phyloP scores from a whole-genome alignment of 2,888 invertebrate species.

The Crocallis elinguaria region DNA sequence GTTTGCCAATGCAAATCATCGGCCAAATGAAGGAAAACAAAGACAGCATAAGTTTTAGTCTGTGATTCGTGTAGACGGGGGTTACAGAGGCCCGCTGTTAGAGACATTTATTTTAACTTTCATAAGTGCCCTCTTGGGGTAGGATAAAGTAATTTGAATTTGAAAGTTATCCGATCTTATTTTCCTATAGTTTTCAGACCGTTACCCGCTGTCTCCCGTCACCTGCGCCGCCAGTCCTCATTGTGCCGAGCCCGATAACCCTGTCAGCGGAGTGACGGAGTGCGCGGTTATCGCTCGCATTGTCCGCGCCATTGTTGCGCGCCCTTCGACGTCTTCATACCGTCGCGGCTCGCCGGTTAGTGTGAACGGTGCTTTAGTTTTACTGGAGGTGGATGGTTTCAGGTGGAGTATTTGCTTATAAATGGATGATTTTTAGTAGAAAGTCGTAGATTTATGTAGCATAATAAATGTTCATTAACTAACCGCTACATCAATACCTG shows the following conservation, averaged over 20 bases:
- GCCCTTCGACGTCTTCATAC: conserved; percentile 74
- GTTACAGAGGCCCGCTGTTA: too few relatives aligned
- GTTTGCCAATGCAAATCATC: too few relatives aligned
- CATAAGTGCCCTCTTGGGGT: too few relatives aligned
- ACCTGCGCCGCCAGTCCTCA: conserved; percentile 43
- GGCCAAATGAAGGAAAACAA: too few relatives aligned
- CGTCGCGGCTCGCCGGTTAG: conserved; percentile 20
- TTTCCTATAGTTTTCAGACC: neutral
- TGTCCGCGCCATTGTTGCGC: conserved; percentile 67
- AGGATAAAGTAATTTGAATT: too few relatives aligned
- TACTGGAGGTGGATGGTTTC: conserved; percentile 1
- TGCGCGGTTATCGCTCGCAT: conserved; percentile 77
- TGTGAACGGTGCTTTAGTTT: conserved; percentile 30
- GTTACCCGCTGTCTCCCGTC: conserved; percentile 30
- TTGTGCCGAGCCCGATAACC: conserved; percentile 73
- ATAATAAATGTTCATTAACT: too few relatives aligned
- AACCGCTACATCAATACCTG: too few relatives aligned
- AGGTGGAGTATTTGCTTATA: neutral
- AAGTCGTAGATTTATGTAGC: neutral
- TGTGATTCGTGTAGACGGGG: too few relatives aligned
- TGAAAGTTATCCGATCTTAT: too few relatives aligned
- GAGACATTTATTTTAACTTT: too few relatives aligned
- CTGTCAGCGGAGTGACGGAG: conserved; percentile 82
- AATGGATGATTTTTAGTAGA: neutral
- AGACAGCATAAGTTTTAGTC: too few relatives aligned